Evolutionary conservation across 2,888 invertebrate genomes (phyloP).

Genomic region (Ophonus ardosiacus): DNA sequence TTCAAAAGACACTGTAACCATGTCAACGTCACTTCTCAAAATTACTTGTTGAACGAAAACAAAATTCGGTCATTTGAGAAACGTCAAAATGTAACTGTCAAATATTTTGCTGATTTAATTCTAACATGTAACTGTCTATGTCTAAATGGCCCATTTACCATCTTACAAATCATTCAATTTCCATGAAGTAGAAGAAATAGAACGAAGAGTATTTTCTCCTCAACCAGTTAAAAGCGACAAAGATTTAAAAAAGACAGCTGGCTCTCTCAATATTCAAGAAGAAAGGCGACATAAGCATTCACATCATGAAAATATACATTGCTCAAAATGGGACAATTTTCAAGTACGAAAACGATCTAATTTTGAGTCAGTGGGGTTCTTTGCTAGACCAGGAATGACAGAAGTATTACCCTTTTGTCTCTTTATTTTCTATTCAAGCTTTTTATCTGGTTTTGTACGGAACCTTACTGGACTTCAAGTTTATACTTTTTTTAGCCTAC

Average conservation of each 20-base stretch:
- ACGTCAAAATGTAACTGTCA: not conserved
- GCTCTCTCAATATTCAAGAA: constrained; percentile 11
- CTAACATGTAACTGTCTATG: not conserved
- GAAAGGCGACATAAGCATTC: not conserved
- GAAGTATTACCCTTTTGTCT: no score
- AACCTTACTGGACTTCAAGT: no score
- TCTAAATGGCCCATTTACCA: constrained; percentile 53
- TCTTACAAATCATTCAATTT: constrained; percentile 59
- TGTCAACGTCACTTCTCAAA: no score
- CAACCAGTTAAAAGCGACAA: constrained; percentile 10
- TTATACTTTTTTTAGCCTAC: no score
- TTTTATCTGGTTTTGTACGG: no score
- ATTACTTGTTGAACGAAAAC: not conserved
- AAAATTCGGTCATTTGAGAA: not conserved
- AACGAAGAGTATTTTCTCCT: constrained; percentile 43
- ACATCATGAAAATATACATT: constrained; percentile 34
- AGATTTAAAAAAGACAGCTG: constrained; percentile 24
- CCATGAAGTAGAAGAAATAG: constrained; percentile 60
- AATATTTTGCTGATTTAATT: not conserved
- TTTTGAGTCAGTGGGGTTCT: not conserved
- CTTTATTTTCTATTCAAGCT: no score
- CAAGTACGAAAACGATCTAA: not conserved
- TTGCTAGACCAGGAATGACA: no score
- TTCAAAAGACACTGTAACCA: no score
- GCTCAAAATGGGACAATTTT: constrained; percentile 36